These are phyloP conservation scores for Drosophila serrata DNA, from an alignment of 1,140 invertebrate species.

Conservation along the genomic window DNA sequence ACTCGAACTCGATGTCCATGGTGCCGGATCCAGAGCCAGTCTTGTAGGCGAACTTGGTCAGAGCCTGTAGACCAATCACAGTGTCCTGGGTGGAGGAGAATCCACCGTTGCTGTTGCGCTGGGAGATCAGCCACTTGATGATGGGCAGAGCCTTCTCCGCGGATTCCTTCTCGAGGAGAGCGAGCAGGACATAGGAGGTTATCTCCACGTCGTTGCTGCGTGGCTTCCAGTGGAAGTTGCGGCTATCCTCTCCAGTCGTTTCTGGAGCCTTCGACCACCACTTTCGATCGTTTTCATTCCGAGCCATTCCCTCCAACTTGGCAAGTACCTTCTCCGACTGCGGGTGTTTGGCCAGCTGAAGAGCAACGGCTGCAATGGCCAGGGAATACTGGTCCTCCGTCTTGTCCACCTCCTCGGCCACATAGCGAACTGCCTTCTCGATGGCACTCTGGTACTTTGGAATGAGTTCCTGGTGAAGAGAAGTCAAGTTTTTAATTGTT, in stretches of 20 bases:
- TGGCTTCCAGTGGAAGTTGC: conserved; percentile 72
- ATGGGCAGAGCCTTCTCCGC: conserved; percentile 87
- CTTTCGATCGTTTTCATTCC: conserved; percentile 61
- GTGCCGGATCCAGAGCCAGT: conserved; percentile 63
- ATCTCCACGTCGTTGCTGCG: conserved; percentile 91
- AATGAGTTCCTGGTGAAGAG: conserved; percentile 66
- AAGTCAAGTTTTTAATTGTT: not conserved
- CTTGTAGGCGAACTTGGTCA: conserved; percentile 87
- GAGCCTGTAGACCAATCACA: conserved; percentile 88
- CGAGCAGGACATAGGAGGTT: conserved; percentile 90
- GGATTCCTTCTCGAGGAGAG: conserved; percentile 87
- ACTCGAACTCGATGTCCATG: conserved; percentile 65
- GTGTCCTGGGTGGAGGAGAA: conserved; percentile 92
- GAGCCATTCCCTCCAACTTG: conserved; percentile 56
- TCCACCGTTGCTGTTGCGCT: conserved; percentile 92
- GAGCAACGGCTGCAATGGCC: conserved; percentile 90
- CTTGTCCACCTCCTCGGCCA: conserved; percentile 90
- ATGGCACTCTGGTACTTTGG: conserved; percentile 88
- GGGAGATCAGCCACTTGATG: conserved; percentile 90
- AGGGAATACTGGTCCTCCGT: conserved; percentile 92
- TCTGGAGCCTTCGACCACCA: conserved; percentile 85
- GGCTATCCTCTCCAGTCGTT: not conserved
- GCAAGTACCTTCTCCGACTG: conserved; percentile 56
- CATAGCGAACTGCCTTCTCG: conserved; percentile 92
- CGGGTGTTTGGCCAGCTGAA: conserved; percentile 91